Conservation (phyloP, 2,888 invertebrate genomes). For the Pristionchus arcanus region DNA sequence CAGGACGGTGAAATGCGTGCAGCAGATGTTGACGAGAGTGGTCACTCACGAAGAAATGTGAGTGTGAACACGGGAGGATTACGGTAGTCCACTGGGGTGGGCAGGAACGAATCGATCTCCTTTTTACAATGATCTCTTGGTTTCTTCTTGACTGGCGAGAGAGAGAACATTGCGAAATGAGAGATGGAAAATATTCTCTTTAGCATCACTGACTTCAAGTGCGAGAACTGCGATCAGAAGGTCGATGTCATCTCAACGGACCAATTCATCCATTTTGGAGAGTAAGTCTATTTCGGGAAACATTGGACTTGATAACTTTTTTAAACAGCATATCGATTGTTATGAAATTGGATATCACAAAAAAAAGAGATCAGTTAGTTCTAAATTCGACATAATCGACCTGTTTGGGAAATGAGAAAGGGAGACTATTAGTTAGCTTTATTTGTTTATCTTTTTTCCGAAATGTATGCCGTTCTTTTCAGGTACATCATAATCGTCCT, state of each 20-base stretch:
- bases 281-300: not conserved
- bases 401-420: too few species aligned
- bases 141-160: too few species aligned
- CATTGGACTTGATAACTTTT: too few species aligned
- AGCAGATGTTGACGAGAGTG: conserved; percentile 11
- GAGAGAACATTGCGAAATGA: too few species aligned
- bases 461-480: not conserved
- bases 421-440: too few species aligned
- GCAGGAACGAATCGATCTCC: too few species aligned
- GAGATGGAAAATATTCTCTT: too few species aligned
- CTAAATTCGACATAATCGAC: too few species aligned
- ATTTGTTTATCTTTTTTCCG: not conserved
- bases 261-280: conserved; percentile 11
- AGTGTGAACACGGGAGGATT: not conserved
- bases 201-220: conserved; percentile 41
- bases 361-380: too few species aligned
- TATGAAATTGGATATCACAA: too few species aligned
- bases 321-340: too few species aligned
- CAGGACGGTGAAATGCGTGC: conserved; percentile 2
- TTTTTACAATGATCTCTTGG: too few species aligned
- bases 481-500: conserved; percentile 33
- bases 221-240: not conserved
- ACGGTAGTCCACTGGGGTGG: not conserved
- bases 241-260: not conserved
- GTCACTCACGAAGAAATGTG: conserved; percentile 24